These are phyloP conservation scores for Zaprionus gabonicus DNA, from an alignment of 1,140 invertebrate genomes.

Conservation along the genomic window DNA sequence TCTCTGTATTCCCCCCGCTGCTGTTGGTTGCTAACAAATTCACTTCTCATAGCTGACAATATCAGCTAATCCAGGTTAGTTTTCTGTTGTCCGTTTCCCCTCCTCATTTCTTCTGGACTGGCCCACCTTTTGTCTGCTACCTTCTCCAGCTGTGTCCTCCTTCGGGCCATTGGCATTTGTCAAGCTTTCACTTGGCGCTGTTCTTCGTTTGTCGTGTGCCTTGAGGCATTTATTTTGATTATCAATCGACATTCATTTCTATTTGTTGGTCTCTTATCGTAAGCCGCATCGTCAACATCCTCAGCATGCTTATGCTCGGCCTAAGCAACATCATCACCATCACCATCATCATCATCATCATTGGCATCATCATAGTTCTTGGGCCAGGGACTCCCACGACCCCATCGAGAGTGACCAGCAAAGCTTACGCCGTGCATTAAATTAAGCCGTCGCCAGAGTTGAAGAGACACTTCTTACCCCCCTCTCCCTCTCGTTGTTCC, in stretches of 20 bases:
- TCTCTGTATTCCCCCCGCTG: no score
- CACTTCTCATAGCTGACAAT: background rate
- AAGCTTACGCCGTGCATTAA: conserved; percentile 37
- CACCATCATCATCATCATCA: conserved; percentile 7
- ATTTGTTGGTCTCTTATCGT: conserved; percentile 76
- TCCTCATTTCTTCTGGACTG: background rate
- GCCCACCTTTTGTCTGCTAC: background rate
- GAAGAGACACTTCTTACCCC: conserved; percentile 22
- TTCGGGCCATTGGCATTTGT: conserved; percentile 40
- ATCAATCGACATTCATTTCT: conserved; percentile 82
- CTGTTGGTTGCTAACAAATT: background rate
- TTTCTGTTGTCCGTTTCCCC: background rate
- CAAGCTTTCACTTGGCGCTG: conserved; percentile 23
- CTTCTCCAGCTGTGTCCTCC: background rate
- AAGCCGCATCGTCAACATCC: conserved; percentile 48
- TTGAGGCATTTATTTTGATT: conserved; percentile 80
- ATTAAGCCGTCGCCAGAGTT: conserved; percentile 2
- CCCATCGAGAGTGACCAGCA: conserved; percentile 50
- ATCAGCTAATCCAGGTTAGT: background rate
- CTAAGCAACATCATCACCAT: conserved; percentile 12
- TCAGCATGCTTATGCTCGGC: background rate
- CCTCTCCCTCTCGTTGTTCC: background rate
- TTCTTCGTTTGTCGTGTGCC: background rate
- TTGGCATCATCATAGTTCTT: background rate
- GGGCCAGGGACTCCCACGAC: conserved; percentile 1